phyloP scores from a whole-genome alignment of 2,888 invertebrate species.

The Heliconius charithonia region DNA sequence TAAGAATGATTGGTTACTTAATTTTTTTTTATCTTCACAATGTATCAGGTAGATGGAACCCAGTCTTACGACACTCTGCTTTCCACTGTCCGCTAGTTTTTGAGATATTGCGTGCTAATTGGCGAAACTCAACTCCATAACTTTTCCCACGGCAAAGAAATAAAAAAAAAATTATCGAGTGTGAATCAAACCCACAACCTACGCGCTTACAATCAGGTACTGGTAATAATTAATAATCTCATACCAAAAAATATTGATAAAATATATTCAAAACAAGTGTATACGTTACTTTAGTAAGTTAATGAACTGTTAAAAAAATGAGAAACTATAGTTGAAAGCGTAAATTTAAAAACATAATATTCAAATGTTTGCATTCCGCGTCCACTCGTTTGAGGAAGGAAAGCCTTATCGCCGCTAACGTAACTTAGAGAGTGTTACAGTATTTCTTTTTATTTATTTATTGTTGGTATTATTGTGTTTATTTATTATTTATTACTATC shows the following conservation, averaged over 20 bases:
- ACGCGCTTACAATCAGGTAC: neutral
- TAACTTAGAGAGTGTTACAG: neutral
- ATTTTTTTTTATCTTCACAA: no score
- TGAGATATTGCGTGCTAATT: neutral
- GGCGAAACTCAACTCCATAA: neutral
- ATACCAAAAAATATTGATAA: neutral
- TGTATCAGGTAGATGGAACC: neutral
- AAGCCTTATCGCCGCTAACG: conserved; percentile 6
- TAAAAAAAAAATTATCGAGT: neutral
- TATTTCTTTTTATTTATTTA: no score
- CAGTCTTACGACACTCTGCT: neutral
- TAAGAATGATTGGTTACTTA: no score
- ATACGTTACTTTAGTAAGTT: conserved; percentile 4
- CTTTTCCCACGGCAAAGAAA: neutral
- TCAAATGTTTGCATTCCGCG: conserved; percentile 25
- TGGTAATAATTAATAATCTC: neutral
- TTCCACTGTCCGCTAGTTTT: neutral
- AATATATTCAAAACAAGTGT: neutral
- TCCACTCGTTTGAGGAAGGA: conserved; percentile 22
- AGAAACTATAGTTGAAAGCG: conserved; percentile 40
- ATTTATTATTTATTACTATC: no score
- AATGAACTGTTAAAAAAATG: conserved; percentile 26
- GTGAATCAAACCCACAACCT: neutral
- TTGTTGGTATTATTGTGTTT: no score
- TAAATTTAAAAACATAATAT: conserved; percentile 30